Evolutionary conservation across 2,113 vertebrate genomes (phyloP), one percentile per base, ranked within the genome.

Genomic region (Nerophis ophidion): DNA sequence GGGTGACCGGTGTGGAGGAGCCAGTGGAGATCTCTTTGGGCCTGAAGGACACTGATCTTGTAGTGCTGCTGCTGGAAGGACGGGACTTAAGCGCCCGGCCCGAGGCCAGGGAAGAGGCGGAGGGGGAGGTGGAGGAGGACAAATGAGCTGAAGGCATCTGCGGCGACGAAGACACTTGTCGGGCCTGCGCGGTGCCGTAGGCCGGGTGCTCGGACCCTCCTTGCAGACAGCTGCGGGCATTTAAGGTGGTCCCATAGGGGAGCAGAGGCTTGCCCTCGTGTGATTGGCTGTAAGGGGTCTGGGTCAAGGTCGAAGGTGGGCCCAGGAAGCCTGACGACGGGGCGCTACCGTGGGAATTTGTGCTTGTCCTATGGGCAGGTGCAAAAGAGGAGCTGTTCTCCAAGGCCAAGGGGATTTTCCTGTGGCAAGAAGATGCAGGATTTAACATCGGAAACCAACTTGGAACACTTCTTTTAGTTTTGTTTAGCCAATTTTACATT

Each of bases 131-230:
- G 57, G 83, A 82, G 51, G 81, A 84, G 66, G 85, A 93, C 83
- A 93, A 95, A 86, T 95, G 93, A 90, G 92, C 91, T 80, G 94
- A 94, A 92, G 97, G 95, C 74, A 92, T 95, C 89, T 94, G 93
- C 81, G 95, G 94, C 90, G 93, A 94, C 53, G 93, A 93, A 84
- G 93, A 95, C 90, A 93, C 92, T 90, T 95, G 96, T 92, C 95
- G 92, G 76, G 94, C 92, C 75, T 93, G 93, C 90, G 93, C 85
- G 79, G 83, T 82, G 85, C 92, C 92, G 75, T 89, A 90, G 86
- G 93, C 91, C 80, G 89, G 91, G 73, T 95, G 93, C 77, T 97
- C 95, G 76, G 91, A 72, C 0, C 91, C 89, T 16, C 95, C 91
- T 55, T 92, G 79, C 6, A 90, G 60, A 38, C 94, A 91, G 48